These are phyloP conservation scores for Xanthorhoe spadicearia DNA, from an alignment of 2,888 invertebrate genomes.

Conservation along the genomic window DNA sequence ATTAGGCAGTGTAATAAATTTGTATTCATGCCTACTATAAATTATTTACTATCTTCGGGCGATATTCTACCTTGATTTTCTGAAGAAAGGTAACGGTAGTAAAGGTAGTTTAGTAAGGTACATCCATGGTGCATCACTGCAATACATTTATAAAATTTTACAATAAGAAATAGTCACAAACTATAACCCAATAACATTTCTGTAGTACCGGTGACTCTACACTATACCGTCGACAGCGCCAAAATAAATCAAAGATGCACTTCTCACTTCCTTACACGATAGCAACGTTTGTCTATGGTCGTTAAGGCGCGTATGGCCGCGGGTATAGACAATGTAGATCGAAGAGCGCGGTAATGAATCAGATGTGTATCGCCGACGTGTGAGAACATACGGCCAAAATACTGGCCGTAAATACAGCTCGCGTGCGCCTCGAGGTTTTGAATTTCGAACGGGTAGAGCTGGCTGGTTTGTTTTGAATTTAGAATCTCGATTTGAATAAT, in stretches of 20 bases:
- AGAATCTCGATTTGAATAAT: neutral
- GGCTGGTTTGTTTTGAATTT: slow-evolving; percentile 39
- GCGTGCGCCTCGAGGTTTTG: slow-evolving; percentile 64
- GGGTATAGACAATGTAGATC: slow-evolving; percentile 70
- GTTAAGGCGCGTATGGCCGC: slow-evolving; percentile 53
- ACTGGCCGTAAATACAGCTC: slow-evolving; percentile 81
- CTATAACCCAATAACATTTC: neutral
- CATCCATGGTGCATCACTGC: no score
- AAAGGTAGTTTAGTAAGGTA: no score
- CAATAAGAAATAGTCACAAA: no score
- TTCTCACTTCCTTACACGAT: slow-evolving; percentile 44
- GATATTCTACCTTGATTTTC: no score
- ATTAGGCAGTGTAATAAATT: no score
- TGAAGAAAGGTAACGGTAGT: no score
- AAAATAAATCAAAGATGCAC: slow-evolving; percentile 44
- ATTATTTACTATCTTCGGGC: no score
- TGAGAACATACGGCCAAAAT: slow-evolving; percentile 84
- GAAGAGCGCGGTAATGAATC: slow-evolving; percentile 78
- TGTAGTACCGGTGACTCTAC: neutral
- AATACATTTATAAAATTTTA: no score
- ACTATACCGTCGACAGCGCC: slow-evolving; percentile 24
- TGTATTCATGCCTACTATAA: no score
- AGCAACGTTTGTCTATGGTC: slow-evolving; percentile 46
- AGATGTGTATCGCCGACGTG: slow-evolving; percentile 83
- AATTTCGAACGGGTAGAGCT: slow-evolving; percentile 54